Conservation (phyloP, 2,797 vertebrate species). For the Gymnopithys bicolor region DNA sequence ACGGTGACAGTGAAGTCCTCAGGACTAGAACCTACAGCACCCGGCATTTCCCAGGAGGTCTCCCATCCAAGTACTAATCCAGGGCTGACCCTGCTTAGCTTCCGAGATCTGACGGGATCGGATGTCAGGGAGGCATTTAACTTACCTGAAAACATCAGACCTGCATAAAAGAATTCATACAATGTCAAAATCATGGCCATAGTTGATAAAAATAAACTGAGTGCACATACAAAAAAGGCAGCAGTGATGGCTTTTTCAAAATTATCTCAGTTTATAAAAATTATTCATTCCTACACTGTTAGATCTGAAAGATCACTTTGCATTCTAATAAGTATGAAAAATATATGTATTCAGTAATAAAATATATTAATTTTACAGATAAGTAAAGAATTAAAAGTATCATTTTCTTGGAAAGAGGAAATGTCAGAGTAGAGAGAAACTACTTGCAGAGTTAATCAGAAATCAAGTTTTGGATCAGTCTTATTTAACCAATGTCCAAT, state of each 20-base stretch:
- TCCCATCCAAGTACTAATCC: too few species aligned
- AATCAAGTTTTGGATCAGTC: not conserved
- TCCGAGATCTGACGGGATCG: too few species aligned
- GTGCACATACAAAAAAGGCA: not conserved
- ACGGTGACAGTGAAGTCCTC: too few species aligned
- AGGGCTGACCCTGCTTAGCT: too few species aligned
- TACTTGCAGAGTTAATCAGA: not conserved
- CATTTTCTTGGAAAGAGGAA: not conserved
- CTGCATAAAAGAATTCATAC: not conserved
- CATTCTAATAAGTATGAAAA: not conserved
- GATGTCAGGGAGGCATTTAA: not conserved
- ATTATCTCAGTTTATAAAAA: not conserved
- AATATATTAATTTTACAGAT: not conserved
- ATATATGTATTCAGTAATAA: not conserved
- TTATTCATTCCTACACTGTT: not conserved
- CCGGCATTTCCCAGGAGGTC: too few species aligned
- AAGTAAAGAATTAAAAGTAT: slow-evolving; percentile 1
- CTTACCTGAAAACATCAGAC: not conserved
- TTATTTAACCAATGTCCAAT: not conserved
- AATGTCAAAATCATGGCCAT: not conserved
- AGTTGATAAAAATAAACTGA: slow-evolving; percentile 24
- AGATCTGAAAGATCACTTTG: not conserved
- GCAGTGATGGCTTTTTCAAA: not conserved
- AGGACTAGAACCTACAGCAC: too few species aligned
- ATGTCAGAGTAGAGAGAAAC: not conserved